Evolutionary conservation across 2,888 invertebrate genomes (phyloP).

Genomic region (Dolichopus griseipennis): DNA sequence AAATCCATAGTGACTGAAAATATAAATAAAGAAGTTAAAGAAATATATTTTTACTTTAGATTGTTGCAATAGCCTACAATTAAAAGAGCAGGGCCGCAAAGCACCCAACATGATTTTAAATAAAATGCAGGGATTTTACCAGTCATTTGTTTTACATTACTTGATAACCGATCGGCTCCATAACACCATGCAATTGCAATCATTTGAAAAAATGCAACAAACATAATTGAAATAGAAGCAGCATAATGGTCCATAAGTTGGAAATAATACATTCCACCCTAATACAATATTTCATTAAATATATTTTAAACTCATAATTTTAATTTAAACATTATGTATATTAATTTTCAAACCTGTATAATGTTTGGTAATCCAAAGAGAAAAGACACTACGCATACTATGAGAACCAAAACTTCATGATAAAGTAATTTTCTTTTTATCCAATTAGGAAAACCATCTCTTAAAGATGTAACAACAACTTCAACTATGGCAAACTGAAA

Average conservation of each 20-base stretch:
- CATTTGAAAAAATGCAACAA: slow-evolving; percentile 87
- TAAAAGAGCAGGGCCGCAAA: slow-evolving; percentile 70
- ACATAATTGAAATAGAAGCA: slow-evolving; percentile 85
- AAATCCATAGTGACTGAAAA: slow-evolving; percentile 72
- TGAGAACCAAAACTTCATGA: slow-evolving; percentile 76
- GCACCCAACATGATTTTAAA: slow-evolving; percentile 77
- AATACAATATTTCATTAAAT: slow-evolving; percentile 10
- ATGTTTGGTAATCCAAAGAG: slow-evolving; percentile 80
- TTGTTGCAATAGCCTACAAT: slow-evolving; percentile 45
- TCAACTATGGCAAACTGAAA: slow-evolving; percentile 84
- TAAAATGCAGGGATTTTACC: slow-evolving; percentile 70
- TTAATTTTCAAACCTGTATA: slow-evolving; percentile 53
- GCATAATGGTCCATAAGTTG: slow-evolving; percentile 90
- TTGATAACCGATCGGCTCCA: slow-evolving; percentile 68
- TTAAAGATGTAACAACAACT: slow-evolving; percentile 86
- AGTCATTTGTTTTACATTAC: slow-evolving; percentile 84
- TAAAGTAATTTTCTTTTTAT: slow-evolving; percentile 73
- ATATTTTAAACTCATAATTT: no score
- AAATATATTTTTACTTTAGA: background rate
- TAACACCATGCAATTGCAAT: slow-evolving; percentile 89
- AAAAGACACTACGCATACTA: slow-evolving; percentile 74
- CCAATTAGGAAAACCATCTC: slow-evolving; percentile 85
- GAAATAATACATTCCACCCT: slow-evolving; percentile 86
- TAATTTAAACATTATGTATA: background rate
- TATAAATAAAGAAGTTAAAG: background rate